Conservation (phyloP, 2,113 vertebrate genomes). For the Chinchilla lanigera region DNA sequence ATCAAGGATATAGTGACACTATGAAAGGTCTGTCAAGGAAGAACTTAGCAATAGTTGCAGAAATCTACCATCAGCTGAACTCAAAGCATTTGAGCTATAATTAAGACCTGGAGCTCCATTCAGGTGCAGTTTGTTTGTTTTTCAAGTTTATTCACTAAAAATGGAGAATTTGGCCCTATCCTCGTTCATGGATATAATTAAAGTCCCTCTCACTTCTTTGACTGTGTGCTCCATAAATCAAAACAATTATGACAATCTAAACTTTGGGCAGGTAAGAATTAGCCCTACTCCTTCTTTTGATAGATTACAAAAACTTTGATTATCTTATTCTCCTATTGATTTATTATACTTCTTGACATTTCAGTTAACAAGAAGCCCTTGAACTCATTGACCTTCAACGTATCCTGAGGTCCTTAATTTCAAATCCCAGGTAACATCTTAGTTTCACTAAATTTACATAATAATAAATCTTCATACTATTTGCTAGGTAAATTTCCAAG, state of each 20-base stretch:
- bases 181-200: neutral
- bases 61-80: neutral
- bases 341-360: slow-evolving; percentile 10
- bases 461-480: neutral
- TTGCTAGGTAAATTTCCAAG: neutral
- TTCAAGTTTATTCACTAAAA: neutral
- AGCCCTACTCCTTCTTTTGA: neutral
- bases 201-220: neutral
- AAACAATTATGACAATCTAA: neutral
- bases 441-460: neutral
- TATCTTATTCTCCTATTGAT: neutral
- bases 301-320: neutral
- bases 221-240: neutral
- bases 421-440: neutral
- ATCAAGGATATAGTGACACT: neutral
- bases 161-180: neutral
- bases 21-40: neutral
- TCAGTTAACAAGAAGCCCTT: neutral
- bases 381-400: neutral
- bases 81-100: neutral
- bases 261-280: neutral
- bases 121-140: neutral
- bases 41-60: neutral
- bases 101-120: neutral
- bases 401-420: neutral